Conservation (phyloP, 1,140 invertebrate species). For the Drosophila bocki region DNA sequence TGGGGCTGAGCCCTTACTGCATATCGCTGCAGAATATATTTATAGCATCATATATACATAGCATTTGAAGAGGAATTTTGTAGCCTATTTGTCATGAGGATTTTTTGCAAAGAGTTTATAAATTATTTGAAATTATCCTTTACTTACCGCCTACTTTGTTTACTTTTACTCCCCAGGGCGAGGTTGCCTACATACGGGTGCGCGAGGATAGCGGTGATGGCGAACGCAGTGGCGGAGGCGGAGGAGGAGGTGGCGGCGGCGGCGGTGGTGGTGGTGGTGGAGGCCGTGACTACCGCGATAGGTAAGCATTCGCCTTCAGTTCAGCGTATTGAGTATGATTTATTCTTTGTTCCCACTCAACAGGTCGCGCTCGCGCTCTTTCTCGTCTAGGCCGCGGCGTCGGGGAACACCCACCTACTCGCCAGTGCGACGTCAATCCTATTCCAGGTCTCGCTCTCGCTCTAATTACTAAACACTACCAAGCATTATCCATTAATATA, state of each 20-base stretch:
- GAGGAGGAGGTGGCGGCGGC: conserved; percentile 83
- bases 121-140: background rate
- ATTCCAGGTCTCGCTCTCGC: conserved; percentile 90
- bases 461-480: conserved; percentile 86
- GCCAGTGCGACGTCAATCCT: conserved; percentile 92
- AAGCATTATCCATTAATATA: conserved; percentile 77
- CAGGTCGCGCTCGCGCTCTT: conserved; percentile 90
- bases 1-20: background rate
- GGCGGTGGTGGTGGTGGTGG: conserved; percentile 70
- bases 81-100: too few relatives aligned
- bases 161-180: conserved; percentile 89
- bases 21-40: background rate
- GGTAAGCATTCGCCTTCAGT: conserved; percentile 52
- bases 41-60: background rate
- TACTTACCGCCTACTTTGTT: background rate
- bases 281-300: conserved; percentile 84
- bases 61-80: background rate
- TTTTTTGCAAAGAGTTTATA: background rate
- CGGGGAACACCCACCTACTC: conserved; percentile 92
- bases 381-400: conserved; percentile 92
- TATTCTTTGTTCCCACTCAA: conserved; percentile 11
- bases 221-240: conserved; percentile 85
- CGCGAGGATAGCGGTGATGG: conserved; percentile 95
- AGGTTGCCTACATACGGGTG: conserved; percentile 97
- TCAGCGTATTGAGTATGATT: background rate